Evolutionary conservation across 2,888 invertebrate species (phyloP), one percentile per base, ranked within the genome.

Genomic region (Cyclophora albipunctata): DNA sequence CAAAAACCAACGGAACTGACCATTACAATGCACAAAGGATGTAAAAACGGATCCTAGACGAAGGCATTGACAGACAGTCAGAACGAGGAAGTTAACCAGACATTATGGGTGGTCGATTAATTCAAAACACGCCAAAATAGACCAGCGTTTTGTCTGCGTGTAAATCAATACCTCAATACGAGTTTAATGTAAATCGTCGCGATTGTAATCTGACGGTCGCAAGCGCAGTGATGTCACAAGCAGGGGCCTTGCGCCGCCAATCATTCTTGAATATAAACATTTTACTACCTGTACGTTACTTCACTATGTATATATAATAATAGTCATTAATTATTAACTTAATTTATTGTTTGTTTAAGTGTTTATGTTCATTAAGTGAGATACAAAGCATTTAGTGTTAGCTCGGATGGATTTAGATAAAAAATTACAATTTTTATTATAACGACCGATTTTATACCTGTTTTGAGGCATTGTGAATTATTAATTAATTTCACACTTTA

Each of bases 101-200:
- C 55, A 45, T 61, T 60, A 64, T 69, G 76, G 74, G 78, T 75
- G 80, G 72, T 73, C 77, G 79, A 82, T 83, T 81, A 79, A 77
- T 75, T 71, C 74, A 62, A 66, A 69, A 68, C 72, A 69, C 71
- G 69, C 68, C 68, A 66, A 75, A 78, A 74, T 68, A 72, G 75
- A 72, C 68, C 69, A 69, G 61, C 59, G 66, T 63, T 62, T 58
- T 63, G 70, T 71, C 67, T 64, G 63, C 65, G 66, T 69, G 73
- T 84, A 82, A 81, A 85, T 84, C 85, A 84, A 84, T 81, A 79
- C 69, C 73, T 37, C 37, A 37, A 37, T 37, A 37, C 37, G 37
- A 77, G 73, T 76, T 78, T 84, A 78, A 81, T 81, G 80, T 84
- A 81, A 82, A 82, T 81, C 78, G 81, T 74, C 69, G 72, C 73